Percentiles rank a stretch among this genome's conserved stretches.
Evolutionary conservation across 2,888 invertebrate species (phyloP).

Genomic region (Diaprepes abbreviatus): DNA sequence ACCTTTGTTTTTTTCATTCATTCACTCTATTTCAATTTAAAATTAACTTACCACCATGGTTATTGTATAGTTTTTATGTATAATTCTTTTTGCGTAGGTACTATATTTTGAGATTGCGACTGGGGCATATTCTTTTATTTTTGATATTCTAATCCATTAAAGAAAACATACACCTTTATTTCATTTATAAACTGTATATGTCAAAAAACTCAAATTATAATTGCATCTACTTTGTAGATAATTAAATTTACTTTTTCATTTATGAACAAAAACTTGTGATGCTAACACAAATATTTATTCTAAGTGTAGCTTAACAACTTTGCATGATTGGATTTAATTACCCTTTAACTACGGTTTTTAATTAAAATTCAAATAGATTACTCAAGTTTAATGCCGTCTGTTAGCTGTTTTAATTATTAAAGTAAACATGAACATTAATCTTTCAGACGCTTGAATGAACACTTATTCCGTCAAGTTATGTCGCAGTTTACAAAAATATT

Average conservation of each 20-base stretch:
- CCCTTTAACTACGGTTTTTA: conserved; percentile 31
- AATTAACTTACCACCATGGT: too few species aligned
- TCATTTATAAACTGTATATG: too few species aligned
- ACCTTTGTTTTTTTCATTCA: too few species aligned
- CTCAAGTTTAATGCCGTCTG: conserved; percentile 35
- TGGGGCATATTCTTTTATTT: too few species aligned
- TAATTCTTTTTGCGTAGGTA: too few species aligned
- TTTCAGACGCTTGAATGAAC: conserved; percentile 37
- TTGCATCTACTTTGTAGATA: too few species aligned
- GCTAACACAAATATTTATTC: conserved; percentile 17
- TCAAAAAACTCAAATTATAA: too few species aligned
- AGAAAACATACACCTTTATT: too few species aligned
- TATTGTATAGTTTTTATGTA: too few species aligned
- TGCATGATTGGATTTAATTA: conserved; percentile 25
- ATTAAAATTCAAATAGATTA: conserved; percentile 39
- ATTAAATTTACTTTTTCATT: neutral
- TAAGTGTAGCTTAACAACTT: conserved; percentile 4
- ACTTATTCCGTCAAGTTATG: conserved; percentile 36
- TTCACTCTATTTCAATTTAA: too few species aligned
- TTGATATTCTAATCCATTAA: too few species aligned
- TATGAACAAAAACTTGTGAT: conserved; percentile 1
- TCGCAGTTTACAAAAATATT: conserved; percentile 27
- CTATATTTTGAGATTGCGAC: too few species aligned
- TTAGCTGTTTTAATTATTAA: conserved; percentile 42
- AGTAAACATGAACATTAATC: conserved; percentile 46